Base-by-base conservation (phyloP, 2,113 vertebrate species). In the Clinocottus analis region DNA sequence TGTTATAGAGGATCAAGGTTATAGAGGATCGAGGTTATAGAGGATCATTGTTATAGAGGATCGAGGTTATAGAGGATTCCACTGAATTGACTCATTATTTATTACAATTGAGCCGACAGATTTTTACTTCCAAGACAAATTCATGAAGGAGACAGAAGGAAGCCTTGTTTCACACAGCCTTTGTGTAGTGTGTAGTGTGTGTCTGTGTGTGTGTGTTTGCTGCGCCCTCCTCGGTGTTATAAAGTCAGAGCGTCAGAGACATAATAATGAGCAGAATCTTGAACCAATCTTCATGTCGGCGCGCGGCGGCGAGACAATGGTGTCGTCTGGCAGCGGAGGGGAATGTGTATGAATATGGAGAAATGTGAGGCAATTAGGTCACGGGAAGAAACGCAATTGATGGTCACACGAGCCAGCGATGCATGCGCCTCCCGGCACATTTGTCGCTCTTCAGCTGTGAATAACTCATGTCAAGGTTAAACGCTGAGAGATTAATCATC, bases 341-440 rank as follows among this genome's bases (percentile, higher is more conserved):
- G 92, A 93, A 94, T 95, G 96, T 95, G 90, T 96, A 95, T 95
- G 95, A 93, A 95, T 96, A 92, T 93, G 89, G 90, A 95, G 94
- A 96, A 94, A 94, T 94, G 94, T 94, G 94, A 96, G 90, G 92
- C 91, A 95, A 95, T 95, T 96, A 95, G 87, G 87, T 90, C 94
- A 91, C 92, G 91, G 75, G 85, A 93, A 77, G 93, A 77, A 95
- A 96, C 93, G 93, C 90, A 91, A 94, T 95, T 95, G 94, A 94
- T 94, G 92, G 89, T 92, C 93, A 94, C 92, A 90, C 92, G 95
- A 95, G 94, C 92, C 92, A 92, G 86, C 80, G 92, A 91, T 94
- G 94, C 93, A 93, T 90, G 93, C 93, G 94, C 93, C 93, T 95
- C 96, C 89, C 3, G 90, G 86, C 91, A 91, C 94, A 94, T 95